These are phyloP conservation scores for Phyllostomus hastatus DNA, from an alignment of 2,113 vertebrate genomes.

Conservation along the genomic window DNA sequence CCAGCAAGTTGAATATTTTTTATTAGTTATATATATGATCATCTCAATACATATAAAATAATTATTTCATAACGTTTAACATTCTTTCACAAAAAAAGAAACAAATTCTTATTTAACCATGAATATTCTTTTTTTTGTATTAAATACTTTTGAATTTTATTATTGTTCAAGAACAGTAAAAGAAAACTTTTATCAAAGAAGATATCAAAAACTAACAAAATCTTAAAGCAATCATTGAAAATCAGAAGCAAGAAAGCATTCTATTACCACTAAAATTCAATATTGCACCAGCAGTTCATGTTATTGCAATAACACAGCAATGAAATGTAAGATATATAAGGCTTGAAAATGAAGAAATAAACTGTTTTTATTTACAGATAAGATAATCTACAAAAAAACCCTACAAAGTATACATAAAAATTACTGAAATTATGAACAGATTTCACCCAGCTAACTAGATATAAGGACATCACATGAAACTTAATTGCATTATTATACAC, in stretches of 20 bases:
- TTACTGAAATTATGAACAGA: neutral
- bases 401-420: neutral
- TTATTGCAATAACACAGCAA: neutral
- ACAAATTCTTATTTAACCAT: neutral
- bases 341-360: neutral
- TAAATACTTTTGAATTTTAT: too few species aligned
- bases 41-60: neutral
- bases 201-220: neutral
- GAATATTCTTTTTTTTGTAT: neutral
- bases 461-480: neutral
- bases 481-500: neutral
- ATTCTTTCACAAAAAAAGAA: neutral
- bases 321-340: neutral
- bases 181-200: neutral
- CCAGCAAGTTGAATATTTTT: neutral
- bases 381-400: neutral
- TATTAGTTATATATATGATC: neutral
- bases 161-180: neutral
- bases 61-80: neutral
- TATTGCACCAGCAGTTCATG: neutral
- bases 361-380: neutral
- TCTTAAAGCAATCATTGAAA: conserved; percentile 10
- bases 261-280: neutral
- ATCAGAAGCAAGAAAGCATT: neutral
- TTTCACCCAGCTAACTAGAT: neutral